Evolutionary conservation across 1,140 invertebrate species (phyloP), one percentile per base, ranked within the genome.

Genomic region (Hypsibius dujardini): DNA sequence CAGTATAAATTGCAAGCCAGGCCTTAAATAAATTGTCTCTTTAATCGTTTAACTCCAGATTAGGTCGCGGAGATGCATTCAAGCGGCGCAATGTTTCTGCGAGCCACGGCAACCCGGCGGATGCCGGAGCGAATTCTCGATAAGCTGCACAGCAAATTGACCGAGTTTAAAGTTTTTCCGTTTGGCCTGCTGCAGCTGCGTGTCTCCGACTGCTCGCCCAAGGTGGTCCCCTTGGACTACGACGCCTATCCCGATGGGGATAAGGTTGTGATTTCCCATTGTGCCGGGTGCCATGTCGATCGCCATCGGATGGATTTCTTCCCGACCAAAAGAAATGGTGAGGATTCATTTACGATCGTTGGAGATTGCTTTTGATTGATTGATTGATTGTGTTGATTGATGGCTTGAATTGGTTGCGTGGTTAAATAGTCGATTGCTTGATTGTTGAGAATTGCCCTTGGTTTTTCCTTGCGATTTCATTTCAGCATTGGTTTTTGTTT

Each of bases 171-270:
- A 67, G 62, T 67, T 42, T 7, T 7, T 15, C 62, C 62, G 3
- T 67, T 67, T 45, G 62, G 62, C 3, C 42, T 67, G 42, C 62
- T 67, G 12, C 62, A 67, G 62, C 62, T 67, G 12, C 12, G 62
- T 7, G 62, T 67, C 3, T 67, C 62, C 12, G 62, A 67, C 42
- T 67, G 62, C 42, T 67, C 62, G 12, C 62, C 62, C 7, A 67
- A 67, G 42, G 45, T 67, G 12, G 62, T 67, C 42, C 12, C 62
- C 3, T 42, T 67, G 42, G 62, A 67, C 42, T 45, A 12, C 42
- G 42, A 12, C 3, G 45, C 12, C 3, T 67, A 67, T 42, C 62
- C 62, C 3, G 62, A 67, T 42, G 42, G 62, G 3, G 62, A 67
- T 67, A 12, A 42, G 42, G 62, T 67, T 12, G 62, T 67, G 12